Evolutionary conservation across 2,113 vertebrate genomes (phyloP).

Genomic region (Archocentrus centrarchus): DNA sequence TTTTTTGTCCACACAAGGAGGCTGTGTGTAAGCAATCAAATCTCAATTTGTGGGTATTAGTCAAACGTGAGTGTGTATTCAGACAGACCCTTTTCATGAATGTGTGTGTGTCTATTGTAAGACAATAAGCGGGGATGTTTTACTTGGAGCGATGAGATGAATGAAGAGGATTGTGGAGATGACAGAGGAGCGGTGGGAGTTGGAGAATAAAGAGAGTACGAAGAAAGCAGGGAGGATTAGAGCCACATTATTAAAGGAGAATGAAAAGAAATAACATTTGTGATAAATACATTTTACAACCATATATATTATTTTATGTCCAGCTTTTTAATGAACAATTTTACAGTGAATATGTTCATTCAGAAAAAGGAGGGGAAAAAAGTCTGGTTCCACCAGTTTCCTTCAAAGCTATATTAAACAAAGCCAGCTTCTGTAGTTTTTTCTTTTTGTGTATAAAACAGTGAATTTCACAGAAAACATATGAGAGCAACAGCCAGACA

Average conservation of each 20-base stretch:
- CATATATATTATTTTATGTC: not conserved
- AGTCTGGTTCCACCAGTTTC: not conserved
- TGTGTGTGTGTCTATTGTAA: conserved; percentile 8
- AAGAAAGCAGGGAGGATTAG: conserved; percentile 1
- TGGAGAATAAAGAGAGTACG: not conserved
- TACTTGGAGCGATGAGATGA: conserved; percentile 3
- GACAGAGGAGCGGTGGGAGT: not conserved
- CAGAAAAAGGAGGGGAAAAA: not conserved
- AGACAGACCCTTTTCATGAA: conserved; percentile 21
- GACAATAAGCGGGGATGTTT: not conserved
- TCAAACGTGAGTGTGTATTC: conserved; percentile 23
- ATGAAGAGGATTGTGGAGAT: conserved; percentile 10
- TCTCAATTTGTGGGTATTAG: conserved; percentile 41
- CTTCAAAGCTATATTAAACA: not conserved
- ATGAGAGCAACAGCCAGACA: not conserved
- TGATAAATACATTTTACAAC: not conserved
- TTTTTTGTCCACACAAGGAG: conserved; percentile 8
- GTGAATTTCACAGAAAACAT: not conserved
- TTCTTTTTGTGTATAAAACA: not conserved
- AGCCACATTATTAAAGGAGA: not conserved
- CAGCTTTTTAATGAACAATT: not conserved
- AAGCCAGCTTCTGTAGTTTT: not conserved
- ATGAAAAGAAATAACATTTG: not conserved
- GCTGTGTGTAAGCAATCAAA: conserved; percentile 48
- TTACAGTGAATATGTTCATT: not conserved